These are phyloP conservation scores for Helostoma temminkii DNA, from an alignment of 2,797 vertebrate species.

Conservation along the genomic window DNA sequence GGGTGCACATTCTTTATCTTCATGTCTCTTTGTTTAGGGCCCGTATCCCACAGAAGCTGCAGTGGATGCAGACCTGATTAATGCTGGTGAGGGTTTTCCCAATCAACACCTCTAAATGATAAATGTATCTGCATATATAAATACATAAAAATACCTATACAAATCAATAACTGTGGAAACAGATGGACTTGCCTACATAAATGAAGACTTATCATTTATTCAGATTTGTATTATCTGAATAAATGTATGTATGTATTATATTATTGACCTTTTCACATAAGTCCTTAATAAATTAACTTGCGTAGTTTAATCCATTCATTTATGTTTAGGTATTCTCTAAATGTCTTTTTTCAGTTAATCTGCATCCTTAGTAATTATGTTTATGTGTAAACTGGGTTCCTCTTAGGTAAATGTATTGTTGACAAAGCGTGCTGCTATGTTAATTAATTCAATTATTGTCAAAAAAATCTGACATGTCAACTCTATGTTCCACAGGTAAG, in stretches of 20 bases:
- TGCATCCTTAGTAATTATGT: neutral
- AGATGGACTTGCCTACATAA: neutral
- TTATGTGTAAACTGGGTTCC: neutral
- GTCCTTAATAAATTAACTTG: neutral
- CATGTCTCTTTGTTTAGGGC: slow-evolving; percentile 83
- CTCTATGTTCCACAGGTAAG: slow-evolving; percentile 87
- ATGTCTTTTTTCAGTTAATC: neutral
- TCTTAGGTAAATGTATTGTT: slow-evolving; percentile 6
- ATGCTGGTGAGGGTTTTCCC: slow-evolving; percentile 88
- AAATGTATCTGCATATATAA: neutral
- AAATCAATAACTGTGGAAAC: neutral
- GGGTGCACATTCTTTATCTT: slow-evolving; percentile 33
- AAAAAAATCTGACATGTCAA: neutral
- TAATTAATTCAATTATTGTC: slow-evolving; percentile 6
- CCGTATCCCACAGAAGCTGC: slow-evolving; percentile 92
- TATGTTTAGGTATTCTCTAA: neutral
- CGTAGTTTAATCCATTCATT: neutral
- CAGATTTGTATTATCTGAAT: neutral
- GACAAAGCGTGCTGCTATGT: neutral
- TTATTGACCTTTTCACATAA: neutral
- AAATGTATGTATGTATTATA: neutral
- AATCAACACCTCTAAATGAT: slow-evolving; percentile 11
- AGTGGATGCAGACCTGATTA: slow-evolving; percentile 97
- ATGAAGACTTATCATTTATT: neutral
- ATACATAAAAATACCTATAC: too few relatives aligned